Conservation (phyloP, 2,113 vertebrate genomes). For the Nycticorax nycticorax region DNA sequence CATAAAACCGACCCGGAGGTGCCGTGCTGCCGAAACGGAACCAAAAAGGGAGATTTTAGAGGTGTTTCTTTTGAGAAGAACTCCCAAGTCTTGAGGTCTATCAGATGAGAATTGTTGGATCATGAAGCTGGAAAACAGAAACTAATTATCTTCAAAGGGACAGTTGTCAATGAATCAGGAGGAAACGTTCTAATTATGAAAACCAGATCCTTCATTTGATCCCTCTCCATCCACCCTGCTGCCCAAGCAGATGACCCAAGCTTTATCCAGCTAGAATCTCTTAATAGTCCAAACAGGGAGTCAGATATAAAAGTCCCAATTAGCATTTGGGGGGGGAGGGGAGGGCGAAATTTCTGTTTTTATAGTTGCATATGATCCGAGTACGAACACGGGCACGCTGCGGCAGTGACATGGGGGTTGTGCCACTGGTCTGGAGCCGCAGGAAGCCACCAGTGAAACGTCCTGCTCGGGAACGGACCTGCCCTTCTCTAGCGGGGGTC, state of each 20-base stretch:
- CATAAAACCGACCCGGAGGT: fast-evolving
- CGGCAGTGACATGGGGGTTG: background rate
- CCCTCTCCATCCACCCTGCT: background rate
- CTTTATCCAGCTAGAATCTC: background rate
- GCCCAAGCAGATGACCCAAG: background rate
- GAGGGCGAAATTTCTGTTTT: background rate
- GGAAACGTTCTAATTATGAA: background rate
- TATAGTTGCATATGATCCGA: background rate
- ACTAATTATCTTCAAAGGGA: conserved; percentile 29
- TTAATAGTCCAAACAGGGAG: background rate
- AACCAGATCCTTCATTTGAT: background rate
- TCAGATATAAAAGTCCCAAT: background rate
- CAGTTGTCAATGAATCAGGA: background rate
- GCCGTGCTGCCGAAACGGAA: background rate
- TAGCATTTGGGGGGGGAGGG: background rate
- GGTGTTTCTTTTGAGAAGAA: background rate
- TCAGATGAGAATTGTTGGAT: background rate
- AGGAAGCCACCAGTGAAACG: background rate
- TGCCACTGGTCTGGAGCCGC: background rate
- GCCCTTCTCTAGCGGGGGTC: background rate
- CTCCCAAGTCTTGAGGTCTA: background rate
- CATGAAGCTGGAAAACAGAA: background rate
- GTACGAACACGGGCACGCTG: background rate
- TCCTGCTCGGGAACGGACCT: background rate
- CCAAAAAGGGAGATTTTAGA: background rate